Evolutionary conservation across 2,888 invertebrate species (phyloP).

Genomic region (Synergus umbraculus): DNA sequence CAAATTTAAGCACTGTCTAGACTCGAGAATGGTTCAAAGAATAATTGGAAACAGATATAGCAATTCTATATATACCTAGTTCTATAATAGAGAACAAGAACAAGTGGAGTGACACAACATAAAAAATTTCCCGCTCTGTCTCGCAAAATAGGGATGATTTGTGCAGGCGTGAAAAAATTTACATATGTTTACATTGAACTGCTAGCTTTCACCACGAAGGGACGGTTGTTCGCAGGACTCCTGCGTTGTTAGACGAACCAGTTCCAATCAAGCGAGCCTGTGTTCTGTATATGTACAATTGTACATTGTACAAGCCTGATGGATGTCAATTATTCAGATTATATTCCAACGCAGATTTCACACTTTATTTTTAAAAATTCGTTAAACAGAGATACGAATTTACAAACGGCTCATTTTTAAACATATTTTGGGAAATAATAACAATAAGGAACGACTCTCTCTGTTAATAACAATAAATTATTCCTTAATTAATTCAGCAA

Average conservation of each 20-base stretch:
- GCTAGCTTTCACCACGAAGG: conserved; percentile 22
- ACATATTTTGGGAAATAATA: not conserved
- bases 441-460: no score
- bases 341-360: not conserved
- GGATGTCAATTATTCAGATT: not conserved
- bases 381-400: not conserved
- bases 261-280: conserved; percentile 22
- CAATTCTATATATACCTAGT: not conserved
- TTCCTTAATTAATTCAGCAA: conserved; percentile 18
- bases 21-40: conserved; percentile 49
- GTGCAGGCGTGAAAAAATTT: not conserved
- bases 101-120: not conserved
- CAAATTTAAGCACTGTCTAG: conserved; percentile 57
- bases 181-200: conserved; percentile 30
- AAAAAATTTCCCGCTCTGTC: not conserved
- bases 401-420: not conserved
- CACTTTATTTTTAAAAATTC: not conserved
- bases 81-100: not conserved
- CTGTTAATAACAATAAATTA: conserved; percentile 1
- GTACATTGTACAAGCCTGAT: not conserved
- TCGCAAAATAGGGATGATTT: not conserved
- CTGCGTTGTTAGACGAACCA: conserved; percentile 22
- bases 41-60: conserved; percentile 56
- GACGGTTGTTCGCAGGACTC: conserved; percentile 24
- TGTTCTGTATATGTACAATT: not conserved